Evolutionary conservation across 2,113 vertebrate genomes (phyloP), one percentile per base, ranked within the genome.

Genomic region (Nothobranchius furzeri): DNA sequence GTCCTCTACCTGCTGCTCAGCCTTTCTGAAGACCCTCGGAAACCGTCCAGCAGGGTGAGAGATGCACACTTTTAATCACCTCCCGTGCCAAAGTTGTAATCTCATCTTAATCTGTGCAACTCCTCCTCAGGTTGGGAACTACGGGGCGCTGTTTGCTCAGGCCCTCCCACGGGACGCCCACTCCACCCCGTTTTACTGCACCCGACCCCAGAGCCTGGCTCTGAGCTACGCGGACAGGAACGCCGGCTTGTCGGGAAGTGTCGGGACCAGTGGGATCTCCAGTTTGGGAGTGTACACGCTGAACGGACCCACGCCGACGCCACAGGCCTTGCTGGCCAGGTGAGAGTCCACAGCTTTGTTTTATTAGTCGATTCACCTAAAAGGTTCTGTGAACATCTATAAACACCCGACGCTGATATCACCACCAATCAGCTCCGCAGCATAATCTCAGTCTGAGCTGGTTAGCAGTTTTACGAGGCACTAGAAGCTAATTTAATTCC

Each of bases 21-120:
- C 85, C 96, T 99, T 62, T 96, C 95, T 80, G 98, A 99, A 86
- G 97, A 99, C 76, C 97, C 96, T 12, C 95, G 96, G 48, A 98
- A 95, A 73, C 96, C 94, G 1, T 92, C 95, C 59, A 90, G 82
- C 84, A 96, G 98, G 94, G 97, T 98, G 80, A 64, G 82, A 12
- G 1, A 9, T n/a, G 43, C 60, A 45, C 1, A 13, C 9, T 40
- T 40, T 8, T 40, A 7, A 40, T 6, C 37, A 30, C 4, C 1
- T 1, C 20, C 45, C 43, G 57, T 45, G 54, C 12, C 37, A 1
- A 20, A 58, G 17, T 1, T 58, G 1, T 40, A 40, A 40, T 40
- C 6, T 40, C 9, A 12, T 43, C 24, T 11, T 43, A 25, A 46
- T 45, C 4, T 30, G 7, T 20, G 1, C 49, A 11, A 56, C 17